These are phyloP conservation scores for Hyles vespertilio DNA, from an alignment of 1,140 invertebrate species.

Conservation along the genomic window DNA sequence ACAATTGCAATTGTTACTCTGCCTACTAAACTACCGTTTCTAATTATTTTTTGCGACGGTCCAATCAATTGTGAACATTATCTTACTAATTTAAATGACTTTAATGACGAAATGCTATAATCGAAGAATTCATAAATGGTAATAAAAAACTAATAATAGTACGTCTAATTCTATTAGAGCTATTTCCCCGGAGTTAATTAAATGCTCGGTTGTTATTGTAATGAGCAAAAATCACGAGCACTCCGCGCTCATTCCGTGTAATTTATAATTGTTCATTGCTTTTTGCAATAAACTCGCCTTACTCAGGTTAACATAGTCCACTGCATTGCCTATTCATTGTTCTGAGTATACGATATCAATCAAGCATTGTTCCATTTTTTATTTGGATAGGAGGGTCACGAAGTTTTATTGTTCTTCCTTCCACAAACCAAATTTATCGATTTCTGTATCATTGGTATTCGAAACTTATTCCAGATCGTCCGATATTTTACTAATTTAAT, in stretches of 20 bases:
- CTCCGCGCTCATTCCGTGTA: constrained; percentile 58
- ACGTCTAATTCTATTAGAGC: constrained; percentile 9
- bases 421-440: too few species aligned
- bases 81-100: too few species aligned
- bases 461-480: too few species aligned
- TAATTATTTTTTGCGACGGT: too few species aligned
- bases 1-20: too few species aligned
- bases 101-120: too few species aligned
- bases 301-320: constrained; percentile 22
- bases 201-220: constrained; percentile 67
- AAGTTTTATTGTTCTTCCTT: neutral
- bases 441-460: too few species aligned
- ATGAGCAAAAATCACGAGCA: constrained; percentile 61
- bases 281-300: constrained; percentile 63
- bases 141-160: too few species aligned
- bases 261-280: constrained; percentile 67
- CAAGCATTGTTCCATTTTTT: constrained; percentile 13
- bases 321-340: constrained; percentile 32
- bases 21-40: too few species aligned
- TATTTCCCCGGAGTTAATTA: constrained; percentile 63
- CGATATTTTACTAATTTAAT: constrained; percentile 11
- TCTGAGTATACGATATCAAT: constrained; percentile 17
- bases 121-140: too few species aligned
- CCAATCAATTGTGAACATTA: too few species aligned
- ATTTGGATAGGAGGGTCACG: neutral